Evolutionary conservation across 2,797 vertebrate genomes (phyloP).

Genomic region (Euthynnus affinis): DNA sequence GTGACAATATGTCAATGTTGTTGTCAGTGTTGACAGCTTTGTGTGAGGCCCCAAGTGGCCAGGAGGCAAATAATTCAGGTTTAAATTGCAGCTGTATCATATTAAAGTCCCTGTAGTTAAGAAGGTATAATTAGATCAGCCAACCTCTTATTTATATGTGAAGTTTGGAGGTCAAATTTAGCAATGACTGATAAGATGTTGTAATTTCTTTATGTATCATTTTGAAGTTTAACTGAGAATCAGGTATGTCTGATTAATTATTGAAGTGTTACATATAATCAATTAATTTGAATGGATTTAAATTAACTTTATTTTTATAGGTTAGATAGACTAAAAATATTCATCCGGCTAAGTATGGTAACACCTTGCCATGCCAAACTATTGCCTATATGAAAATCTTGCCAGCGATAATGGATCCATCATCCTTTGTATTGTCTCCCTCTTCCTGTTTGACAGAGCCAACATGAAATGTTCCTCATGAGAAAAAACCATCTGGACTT

Average conservation of each 20-base stretch:
- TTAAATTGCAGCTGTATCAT: no score
- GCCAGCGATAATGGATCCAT: not conserved
- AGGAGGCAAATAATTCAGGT: no score
- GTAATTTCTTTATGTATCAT: not conserved
- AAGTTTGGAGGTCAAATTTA: not conserved
- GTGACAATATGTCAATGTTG: no score
- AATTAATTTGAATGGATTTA: not conserved
- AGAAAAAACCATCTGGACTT: conserved; percentile 82
- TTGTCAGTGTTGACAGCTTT: no score
- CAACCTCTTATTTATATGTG: not conserved
- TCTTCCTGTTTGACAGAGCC: conserved; percentile 64
- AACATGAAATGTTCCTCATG: conserved; percentile 79
- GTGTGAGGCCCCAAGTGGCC: no score
- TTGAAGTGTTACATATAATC: not conserved
- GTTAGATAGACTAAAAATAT: not conserved
- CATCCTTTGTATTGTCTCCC: not conserved
- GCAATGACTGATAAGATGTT: not conserved
- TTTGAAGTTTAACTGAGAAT: not conserved
- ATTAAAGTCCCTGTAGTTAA: no score
- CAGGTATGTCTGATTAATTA: not conserved
- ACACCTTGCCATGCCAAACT: not conserved
- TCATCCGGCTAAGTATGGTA: not conserved
- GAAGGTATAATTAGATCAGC: no score
- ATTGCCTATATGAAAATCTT: not conserved
- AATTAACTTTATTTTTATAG: not conserved